Base-by-base conservation (phyloP, 2,797 vertebrate genomes). In the Glossophaga mutica region DNA sequence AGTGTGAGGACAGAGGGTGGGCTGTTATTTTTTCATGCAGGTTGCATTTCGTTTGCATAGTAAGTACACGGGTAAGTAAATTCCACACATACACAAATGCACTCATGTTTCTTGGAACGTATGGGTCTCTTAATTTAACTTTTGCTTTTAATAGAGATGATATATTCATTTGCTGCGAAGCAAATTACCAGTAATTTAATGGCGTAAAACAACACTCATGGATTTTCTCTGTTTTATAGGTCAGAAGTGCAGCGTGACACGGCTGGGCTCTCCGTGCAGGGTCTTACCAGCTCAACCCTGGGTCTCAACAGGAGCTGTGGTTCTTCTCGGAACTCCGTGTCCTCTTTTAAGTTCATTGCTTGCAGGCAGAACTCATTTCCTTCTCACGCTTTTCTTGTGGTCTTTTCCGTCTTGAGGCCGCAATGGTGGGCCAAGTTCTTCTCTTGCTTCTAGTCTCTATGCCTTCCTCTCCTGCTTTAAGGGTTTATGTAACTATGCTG, bases 241-340 rank as follows among this genome's bases (percentile, higher is more conserved):
- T 65, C 48, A 16, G 37, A 52, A 52, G 48, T 39, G 9, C 5
- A 4, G 29, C 1, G 10, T 2, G 32, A 12, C 1, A 6, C 8
- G 68, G 32, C 29, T n/a, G 21, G 22, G 26, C 24, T 52, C 32
- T 18, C 34, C 1, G 2, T 12, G 42, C 7, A 68, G 29, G 22
- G 55, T 18, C 37, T 39, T 7, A 22, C 16, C 0, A 9, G 62
- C 21, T 26, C 21, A 79, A 16, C 68, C 83, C 48, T 34, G 32
- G 46, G 46, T 4, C 1, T 50, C 44, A 0, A 0, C 2, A 0
- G 8, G 46, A n/a, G 37, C 74, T 19, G 52, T 4, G 32, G 21
- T 24, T 67, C 74, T 29, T 21, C 0, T 29, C 6, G 48, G 79
- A 59, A 78, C 37, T 9, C 55, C 0, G 39, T 42, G 7, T 15